Evolutionary conservation across 2,888 invertebrate species (phyloP).

Genomic region (Oligia latruncula): DNA sequence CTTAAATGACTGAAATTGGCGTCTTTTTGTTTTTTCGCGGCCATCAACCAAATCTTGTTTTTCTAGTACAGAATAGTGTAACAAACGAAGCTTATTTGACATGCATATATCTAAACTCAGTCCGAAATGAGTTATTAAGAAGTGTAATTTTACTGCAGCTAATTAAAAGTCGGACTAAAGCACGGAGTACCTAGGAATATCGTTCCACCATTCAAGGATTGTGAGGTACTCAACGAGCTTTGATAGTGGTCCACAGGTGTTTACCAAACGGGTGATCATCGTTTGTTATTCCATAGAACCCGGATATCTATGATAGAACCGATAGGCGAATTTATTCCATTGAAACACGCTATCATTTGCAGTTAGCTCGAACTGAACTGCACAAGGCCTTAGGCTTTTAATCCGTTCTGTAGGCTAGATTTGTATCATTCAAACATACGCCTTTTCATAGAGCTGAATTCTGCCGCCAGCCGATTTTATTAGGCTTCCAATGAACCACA

Average conservation of each 20-base stretch:
- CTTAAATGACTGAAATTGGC: too few relatives aligned
- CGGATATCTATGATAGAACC: too few relatives aligned
- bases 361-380: constrained; percentile 9
- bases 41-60: too few relatives aligned
- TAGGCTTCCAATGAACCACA: neutral
- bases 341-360: constrained; percentile 17
- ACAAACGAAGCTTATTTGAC: too few relatives aligned
- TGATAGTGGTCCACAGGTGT: constrained; percentile 9
- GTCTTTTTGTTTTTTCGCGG: too few relatives aligned
- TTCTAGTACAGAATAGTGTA: too few relatives aligned
- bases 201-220: neutral
- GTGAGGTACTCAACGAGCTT: constrained; percentile 12
- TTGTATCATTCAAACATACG: constrained; percentile 21
- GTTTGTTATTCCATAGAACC: constrained; percentile 6
- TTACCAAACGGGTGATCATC: constrained; percentile 13
- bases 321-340: constrained; percentile 26
- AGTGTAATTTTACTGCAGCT: too few relatives aligned
- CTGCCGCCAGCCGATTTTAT: constrained; percentile 11
- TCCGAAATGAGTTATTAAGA: too few relatives aligned
- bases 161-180: too few relatives aligned
- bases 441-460: neutral
- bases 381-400: constrained; percentile 13
- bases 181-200: neutral
- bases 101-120: too few relatives aligned
- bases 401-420: constrained; percentile 15